Evolutionary conservation across 2,888 invertebrate species (phyloP).

Genomic region (Drosophila lutescens): DNA sequence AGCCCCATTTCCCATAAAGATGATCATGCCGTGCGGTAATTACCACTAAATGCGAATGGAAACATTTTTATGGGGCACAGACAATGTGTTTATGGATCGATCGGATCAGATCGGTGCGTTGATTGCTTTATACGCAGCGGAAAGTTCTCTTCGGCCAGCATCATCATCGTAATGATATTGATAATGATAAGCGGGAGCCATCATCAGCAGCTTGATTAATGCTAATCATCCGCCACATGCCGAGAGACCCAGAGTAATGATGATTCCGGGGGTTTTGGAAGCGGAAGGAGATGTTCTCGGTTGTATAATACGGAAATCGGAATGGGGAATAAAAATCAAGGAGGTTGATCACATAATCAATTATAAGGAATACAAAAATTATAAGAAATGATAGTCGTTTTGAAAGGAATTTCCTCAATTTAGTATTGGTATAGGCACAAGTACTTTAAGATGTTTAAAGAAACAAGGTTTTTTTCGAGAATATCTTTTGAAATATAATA

Average conservation of each 20-base stretch:
- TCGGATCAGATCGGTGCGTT: conserved; percentile 20
- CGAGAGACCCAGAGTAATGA: neutral
- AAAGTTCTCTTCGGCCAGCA: conserved; percentile 39
- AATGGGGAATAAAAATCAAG: no score
- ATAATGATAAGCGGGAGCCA: conserved; percentile 50
- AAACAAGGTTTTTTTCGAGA: no score
- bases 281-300: neutral
- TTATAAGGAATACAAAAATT: neutral
- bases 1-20: no score
- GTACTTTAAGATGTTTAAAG: no score
- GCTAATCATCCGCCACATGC: conserved; percentile 42
- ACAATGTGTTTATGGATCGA: conserved; percentile 28
- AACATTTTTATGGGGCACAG: conserved; percentile 35
- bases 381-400: no score
- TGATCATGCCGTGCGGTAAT: conserved; percentile 30
- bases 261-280: neutral
- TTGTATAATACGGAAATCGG: conserved; percentile 21
- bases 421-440: no score
- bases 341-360: neutral
- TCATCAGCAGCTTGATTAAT: conserved; percentile 42
- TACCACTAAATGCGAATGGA: conserved; percentile 23
- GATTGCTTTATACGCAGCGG: conserved; percentile 41
- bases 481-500: no score
- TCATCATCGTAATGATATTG: conserved; percentile 27
- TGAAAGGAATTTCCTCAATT: no score